Evolutionary conservation across 1,140 invertebrate genomes (phyloP), one percentile per base, ranked within the genome.

Genomic region (Lithobius niger): DNA sequence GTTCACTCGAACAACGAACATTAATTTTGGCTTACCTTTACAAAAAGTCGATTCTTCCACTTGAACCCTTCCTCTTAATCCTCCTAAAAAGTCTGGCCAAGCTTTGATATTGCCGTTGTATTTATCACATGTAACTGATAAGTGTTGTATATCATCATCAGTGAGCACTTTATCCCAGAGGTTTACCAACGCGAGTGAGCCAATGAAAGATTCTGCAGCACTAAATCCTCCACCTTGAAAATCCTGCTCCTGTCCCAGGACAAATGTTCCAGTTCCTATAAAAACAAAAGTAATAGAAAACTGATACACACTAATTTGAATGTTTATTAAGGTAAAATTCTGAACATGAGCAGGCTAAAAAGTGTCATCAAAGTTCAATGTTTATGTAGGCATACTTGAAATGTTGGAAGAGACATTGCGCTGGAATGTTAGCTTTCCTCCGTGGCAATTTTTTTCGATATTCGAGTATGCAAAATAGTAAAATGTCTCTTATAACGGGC

Each of bases 231-330:
- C 79, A 0, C 79, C 80, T 0, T 76, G 25, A 3, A 64, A 59
- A 62, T 84, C 82, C 62, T 85, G 82, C 61, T 85, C 82, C 68
- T 85, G 82, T 0, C 82, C 82, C 48, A 85, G 67, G 4, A 83
- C 72, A 43, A 83, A 62, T 19, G 69, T 74, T 2, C 82, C 82
- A 43, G 66, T 66, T 43, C 66, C 74, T 76, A 57, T 19, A 59
- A 60, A 52, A 47, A 42, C 60, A 59, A 57, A 55, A 13, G 55
- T 52, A 43, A 54, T 52, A 56, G 10, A 40, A n/a, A n/a, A n/a
- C n/a, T n/a, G n/a, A n/a, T n/a, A n/a, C n/a, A n/a, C n/a, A n/a
- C n/a, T n/a, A n/a, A n/a, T n/a, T n/a, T 1, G 19, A 44, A 27
- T 36, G 27, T 57, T 19, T 0, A 63, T 58, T 18, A 66, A 63